Evolutionary conservation across 2,113 vertebrate species (phyloP), one percentile per base, ranked within the genome.

Genomic region (Lepidiolamprologus cunningtoni): DNA sequence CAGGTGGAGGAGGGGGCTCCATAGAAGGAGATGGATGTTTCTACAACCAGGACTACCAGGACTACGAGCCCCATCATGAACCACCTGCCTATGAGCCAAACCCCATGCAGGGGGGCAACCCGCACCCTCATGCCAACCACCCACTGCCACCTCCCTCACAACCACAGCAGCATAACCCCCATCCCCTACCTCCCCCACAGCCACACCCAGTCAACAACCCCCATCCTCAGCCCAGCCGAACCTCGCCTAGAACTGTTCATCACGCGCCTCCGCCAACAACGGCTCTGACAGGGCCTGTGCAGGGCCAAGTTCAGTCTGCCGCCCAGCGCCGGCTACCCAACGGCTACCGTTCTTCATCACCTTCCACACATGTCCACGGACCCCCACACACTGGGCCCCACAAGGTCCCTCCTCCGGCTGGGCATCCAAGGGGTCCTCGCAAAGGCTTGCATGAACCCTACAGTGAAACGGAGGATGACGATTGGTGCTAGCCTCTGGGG

Each of bases 401-500:
- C 88, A 97, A 97, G 92, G 93, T 96, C 37, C 95, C 95, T 16
- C 95, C 94, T 82, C 93, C 95, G 28, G 91, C 88, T 14, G 94
- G 90, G 57, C 96, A 96, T 82, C 94, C 95, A 19, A 91, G 95
- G 86, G 97, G 95, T 94, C 97, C 95, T 84, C 96, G 97, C 85
- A 97, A 96, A 94, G 97, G 97, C 90, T 95, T 97, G 94, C 98
- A 97, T 87, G 97, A 98, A 96, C 97, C 97, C 95, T 98, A 97
- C 95, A 97, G 96, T 85, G 97, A 98, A 92, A 98, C 96, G 52
- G 97, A 98, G 90, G 97, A 97, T 76, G 97, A 98, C 80, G 98
- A 98, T 95, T 98, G 98, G 97, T 98, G 98, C 98, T 98, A 98
- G 97, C 96, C 96, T 94, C 93, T 89, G 95, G 95, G 93, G 93